Conservation (phyloP, 2,113 vertebrate species). For the Pica pica region DNA sequence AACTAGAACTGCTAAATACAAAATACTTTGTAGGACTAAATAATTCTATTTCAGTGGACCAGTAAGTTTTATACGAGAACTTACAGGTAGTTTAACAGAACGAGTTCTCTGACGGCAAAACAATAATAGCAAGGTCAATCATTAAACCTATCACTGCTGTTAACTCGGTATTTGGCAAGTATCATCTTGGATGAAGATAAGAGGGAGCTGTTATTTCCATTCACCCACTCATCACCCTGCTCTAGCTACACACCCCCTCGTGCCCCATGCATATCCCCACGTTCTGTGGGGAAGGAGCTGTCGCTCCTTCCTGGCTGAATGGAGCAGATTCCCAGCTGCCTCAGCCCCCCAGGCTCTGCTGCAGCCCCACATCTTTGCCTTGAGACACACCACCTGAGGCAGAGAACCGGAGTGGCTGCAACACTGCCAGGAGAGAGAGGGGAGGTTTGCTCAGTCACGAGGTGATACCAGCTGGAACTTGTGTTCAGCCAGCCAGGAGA, state of each 20-base stretch:
- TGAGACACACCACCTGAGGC: background rate
- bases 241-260: background rate
- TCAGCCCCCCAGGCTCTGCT: background rate
- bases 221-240: background rate
- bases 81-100: background rate
- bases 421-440: rapidly evolving
- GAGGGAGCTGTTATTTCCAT: background rate
- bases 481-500: background rate
- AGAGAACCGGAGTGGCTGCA: rapidly evolving
- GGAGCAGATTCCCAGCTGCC: background rate
- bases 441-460: background rate
- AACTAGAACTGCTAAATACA: background rate
- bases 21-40: background rate
- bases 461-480: background rate
- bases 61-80: background rate
- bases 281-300: background rate
- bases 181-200: background rate
- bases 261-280: background rate
- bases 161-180: background rate
- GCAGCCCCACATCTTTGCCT: background rate
- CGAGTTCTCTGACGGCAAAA: background rate
- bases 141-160: background rate
- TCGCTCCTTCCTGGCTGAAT: background rate
- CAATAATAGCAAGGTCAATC: background rate
- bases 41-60: background rate